Base-by-base conservation (phyloP, 35 echinoderm and acorn worm genomes). In the Heliocidaris tuberculata region DNA sequence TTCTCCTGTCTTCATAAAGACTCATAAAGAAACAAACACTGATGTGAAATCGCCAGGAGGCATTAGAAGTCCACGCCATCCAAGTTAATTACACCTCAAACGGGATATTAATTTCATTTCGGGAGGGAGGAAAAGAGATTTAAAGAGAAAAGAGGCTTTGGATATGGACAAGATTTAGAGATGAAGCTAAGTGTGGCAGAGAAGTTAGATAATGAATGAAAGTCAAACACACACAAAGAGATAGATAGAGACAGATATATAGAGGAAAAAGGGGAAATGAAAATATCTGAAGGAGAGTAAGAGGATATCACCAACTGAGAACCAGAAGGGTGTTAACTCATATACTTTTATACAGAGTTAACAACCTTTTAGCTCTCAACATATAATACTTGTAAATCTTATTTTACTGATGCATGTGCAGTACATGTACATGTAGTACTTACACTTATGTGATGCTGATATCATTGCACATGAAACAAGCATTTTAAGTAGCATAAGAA, bases 21-120 rank as follows among this genome's bases (percentile, higher is more conserved):
- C 65, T 78, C 65, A 78, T n/a, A 78, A 78, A 78, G 65, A 78
- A n/a, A n/a, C n/a, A n/a, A n/a, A 78, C 65, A 78, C 65, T 17
- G 65, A 78, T 78, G 21, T 78, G 7, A 19, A n/a, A n/a, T 27
- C 65, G 65, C 65, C 65, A 19, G 8, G 65, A 19, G 65, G 65
- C 65, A 78, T 78, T 78, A 19, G 65, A 78, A 78, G 65, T 78
- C 65, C 65, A 21, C 21, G 27, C 19, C 65, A n/a, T n/a, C 65
- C 65, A 78, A 78, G 65, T 78, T 78, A 78, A 78, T 78, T 78
- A 78, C 65, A 78, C 65, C 65, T 4, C 65, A 78, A 78, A 78
- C 65, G 6, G 65, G 65, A 27, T 78, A 78, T 78, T 78, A 78
- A 78, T 78, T 78, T 78, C 65, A 78, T 78, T 78, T 78, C 21